A percentile compares a stretch with the other conserved stretches of the same genome.
These are phyloP conservation scores for Pteronotus mesoamericanus DNA, from an alignment of 2,797 vertebrate species.

Conservation along the genomic window DNA sequence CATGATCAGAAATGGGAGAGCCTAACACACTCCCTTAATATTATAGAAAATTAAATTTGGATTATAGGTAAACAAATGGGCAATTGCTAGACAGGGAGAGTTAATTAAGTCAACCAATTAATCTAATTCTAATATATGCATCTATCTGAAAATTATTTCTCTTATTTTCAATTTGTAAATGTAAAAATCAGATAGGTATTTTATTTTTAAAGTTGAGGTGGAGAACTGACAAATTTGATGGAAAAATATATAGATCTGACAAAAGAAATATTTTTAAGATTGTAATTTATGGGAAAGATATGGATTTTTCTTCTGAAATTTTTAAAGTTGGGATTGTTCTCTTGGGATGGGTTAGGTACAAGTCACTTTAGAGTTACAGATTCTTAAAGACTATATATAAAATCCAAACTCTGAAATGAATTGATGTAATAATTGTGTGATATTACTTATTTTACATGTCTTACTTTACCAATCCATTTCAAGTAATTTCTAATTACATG, in stretches of 20 bases:
- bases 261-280: slow-evolving; percentile 9
- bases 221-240: slow-evolving; percentile 8
- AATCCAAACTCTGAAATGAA: slow-evolving; percentile 1
- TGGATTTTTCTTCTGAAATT: not conserved
- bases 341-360: not conserved
- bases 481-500: slow-evolving; percentile 40
- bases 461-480: slow-evolving; percentile 43
- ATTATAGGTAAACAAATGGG: not conserved
- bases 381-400: not conserved
- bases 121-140: not conserved
- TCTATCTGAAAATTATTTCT: not conserved
- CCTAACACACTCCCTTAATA: not conserved
- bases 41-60: not conserved
- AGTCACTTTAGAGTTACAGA: not conserved
- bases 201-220: not conserved
- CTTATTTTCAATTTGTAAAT: not conserved
- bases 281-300: not conserved
- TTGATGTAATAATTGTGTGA: slow-evolving; percentile 23
- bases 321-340: slow-evolving; percentile 13
- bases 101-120: slow-evolving; percentile 5
- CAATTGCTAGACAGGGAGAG: not conserved
- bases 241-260: not conserved
- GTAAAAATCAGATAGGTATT: not conserved
- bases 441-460: slow-evolving; percentile 42
- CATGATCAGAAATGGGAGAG: not conserved